Percentiles rank a stretch among this genome's conserved stretches.
phyloP scores from a whole-genome alignment of 2,888 invertebrate species.

The Zaprionus obscuricornis region DNA sequence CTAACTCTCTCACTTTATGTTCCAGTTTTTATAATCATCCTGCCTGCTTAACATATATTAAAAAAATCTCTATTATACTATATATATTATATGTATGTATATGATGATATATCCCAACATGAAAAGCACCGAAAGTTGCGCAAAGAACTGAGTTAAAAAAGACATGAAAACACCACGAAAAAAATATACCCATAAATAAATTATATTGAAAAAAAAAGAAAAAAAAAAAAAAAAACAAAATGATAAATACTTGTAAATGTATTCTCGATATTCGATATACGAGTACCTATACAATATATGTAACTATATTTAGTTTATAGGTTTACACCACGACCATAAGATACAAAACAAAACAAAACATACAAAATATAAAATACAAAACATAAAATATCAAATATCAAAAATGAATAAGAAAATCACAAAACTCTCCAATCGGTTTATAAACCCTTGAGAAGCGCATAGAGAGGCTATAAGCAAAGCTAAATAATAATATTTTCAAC shows the following conservation, averaged over 20 bases:
- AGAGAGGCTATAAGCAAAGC: constrained; percentile 25
- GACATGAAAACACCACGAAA: constrained; percentile 74
- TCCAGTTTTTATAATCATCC: not conserved
- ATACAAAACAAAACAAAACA: no score
- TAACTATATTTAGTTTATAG: constrained; percentile 50
- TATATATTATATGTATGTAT: not conserved
- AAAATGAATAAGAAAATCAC: not conserved
- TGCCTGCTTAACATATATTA: no score
- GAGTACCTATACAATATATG: constrained; percentile 22
- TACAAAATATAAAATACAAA: no score
- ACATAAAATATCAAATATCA: no score
- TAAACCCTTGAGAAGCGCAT: constrained; percentile 14
- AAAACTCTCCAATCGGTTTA: constrained; percentile 4
- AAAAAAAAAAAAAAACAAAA: constrained; percentile 17
- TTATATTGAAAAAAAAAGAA: constrained; percentile 27
- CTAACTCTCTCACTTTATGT: constrained; percentile 1
- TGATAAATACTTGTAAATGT: constrained; percentile 19
- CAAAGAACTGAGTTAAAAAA: constrained; percentile 79
- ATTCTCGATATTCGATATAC: constrained; percentile 13
- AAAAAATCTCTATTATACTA: no score
- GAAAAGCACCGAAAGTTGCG: constrained; percentile 77
- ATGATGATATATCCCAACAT: constrained; percentile 27
- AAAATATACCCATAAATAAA: constrained; percentile 36
- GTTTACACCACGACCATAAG: constrained; percentile 30
- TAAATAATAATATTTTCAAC: constrained; percentile 15